Base-by-base conservation (phyloP, 2,797 vertebrate genomes). In the Apogon talboti region DNA sequence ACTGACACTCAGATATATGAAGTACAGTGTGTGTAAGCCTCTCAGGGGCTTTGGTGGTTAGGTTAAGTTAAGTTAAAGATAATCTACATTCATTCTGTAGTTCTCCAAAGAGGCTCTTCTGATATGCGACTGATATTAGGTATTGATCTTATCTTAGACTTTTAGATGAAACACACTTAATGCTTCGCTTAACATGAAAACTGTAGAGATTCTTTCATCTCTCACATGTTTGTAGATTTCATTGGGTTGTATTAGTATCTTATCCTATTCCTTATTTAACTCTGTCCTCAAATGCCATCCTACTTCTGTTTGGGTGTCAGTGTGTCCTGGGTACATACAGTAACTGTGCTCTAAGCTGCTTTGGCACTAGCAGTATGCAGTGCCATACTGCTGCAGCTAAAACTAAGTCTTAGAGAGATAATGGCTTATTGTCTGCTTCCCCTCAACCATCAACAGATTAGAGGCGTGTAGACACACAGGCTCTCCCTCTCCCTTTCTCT, bases 381-480 rank as follows among this genome's bases (percentile, higher is more conserved):
- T 56, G 75, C 68, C 70, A 76, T 59, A 71, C 75, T 71, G 69
- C 78, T 78, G 68, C 83, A 85, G 82, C 85, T 74, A 70, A 74
- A 73, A 73, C 84, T 66, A 77, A 81, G 81, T 84, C 85, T 82
- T 38, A 2, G 46, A 75, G 70, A 87, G 87, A 92, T 89, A 90
- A 90, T 87, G 82, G 83, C 71, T 87, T 89, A 87, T 90, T 90
- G 87, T 90, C 84, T 86, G 83, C 78, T 87, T 91, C 87, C 85
- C 73, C 81, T 88, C 84, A 83, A 90, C 91, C 89, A 87, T 90
- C 82, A 90, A 90, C 87, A 90, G 89, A 90, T 91, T 87, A 90
- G 81, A 90, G 61, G 73, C 78, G 81, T 92, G 89, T 82, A 87
- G 86, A 86, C 82, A 87, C 41, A 7, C 71, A 68, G 82, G 28